A percentile compares a stretch with the other conserved stretches of the same genome.
phyloP scores from a whole-genome alignment of 2,888 invertebrate species.

The Urechis unicinctus region DNA sequence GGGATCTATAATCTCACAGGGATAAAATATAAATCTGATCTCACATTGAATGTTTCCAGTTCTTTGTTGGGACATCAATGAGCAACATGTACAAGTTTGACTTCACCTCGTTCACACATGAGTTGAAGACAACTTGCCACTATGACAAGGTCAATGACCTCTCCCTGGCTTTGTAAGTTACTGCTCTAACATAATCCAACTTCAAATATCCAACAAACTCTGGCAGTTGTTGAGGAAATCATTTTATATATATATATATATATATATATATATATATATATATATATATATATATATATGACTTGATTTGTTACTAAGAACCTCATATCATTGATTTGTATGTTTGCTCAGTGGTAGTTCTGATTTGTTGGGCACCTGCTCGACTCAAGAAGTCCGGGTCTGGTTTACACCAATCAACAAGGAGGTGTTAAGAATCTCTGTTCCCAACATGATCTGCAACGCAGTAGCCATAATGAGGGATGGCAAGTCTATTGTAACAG shows the following conservation, averaged over 20 bases:
- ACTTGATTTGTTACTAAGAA: too few relatives aligned
- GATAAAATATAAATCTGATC: too few relatives aligned
- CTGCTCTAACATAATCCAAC: too few relatives aligned
- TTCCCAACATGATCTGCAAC: conserved; percentile 80
- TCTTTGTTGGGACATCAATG: conserved; percentile 69
- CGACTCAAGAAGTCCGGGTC: conserved; percentile 75
- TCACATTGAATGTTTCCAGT: too few relatives aligned
- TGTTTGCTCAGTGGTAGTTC: conserved; percentile 48
- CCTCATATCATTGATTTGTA: background rate
- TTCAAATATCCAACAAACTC: too few relatives aligned
- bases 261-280: background rate
- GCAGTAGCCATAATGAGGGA: conserved; percentile 70
- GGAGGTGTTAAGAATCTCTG: conserved; percentile 74
- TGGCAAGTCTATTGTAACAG: conserved; percentile 74
- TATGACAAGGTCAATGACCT: conserved; percentile 72
- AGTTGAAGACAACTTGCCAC: conserved; percentile 76
- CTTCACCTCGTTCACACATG: conserved; percentile 62
- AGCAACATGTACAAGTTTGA: conserved; percentile 78
- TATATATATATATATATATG: too few relatives aligned
- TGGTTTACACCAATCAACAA: conserved; percentile 70
- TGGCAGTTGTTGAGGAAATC: background rate
- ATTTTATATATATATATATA: too few relatives aligned
- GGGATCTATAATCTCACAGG: too few relatives aligned
- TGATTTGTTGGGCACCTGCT: conserved; percentile 79
- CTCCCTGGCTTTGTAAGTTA: conserved; percentile 75